Base-by-base conservation (phyloP, 2,888 invertebrate species). In the Thymelicus sylvestris region DNA sequence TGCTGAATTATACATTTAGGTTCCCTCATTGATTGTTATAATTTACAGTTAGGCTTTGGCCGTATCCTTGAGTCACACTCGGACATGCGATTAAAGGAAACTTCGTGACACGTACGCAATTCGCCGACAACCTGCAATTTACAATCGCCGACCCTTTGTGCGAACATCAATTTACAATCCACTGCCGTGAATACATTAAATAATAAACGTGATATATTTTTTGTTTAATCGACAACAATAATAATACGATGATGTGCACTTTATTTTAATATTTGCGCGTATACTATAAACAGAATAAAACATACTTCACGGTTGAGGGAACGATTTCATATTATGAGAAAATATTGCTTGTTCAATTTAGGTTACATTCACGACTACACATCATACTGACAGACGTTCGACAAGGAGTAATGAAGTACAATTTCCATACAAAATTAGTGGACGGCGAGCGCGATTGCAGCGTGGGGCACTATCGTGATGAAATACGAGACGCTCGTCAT, bases 131-230 rank as follows among this genome's bases (percentile, higher is more conserved):
- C 80, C 76, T 79, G 78, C 83, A 88, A 90, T 91, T 70, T 86
- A 88, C 83, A 82, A 82, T 83, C 83, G 80, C 78, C 80, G 81
- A 79, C 77, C 82, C 86, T 89, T 88, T 88, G 84, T 85, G 80
- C 77, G 75, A 85, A 83, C 83, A 85, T 82, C 80, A 87, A 85
- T 86, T 87, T 85, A 84, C 57, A 57, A 57, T 67, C 8, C 31
- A 41, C 62, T 24, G 48, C 12, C 48, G 63, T 47, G 68, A 68
- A 64, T 38, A 67, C 39, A 31, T 55, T 55, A 50, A 62, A 55
- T 50, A 7, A 6, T 19, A 57, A 19, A 57, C 57, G 57, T 57
- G 31, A 39, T 15, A 60, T 60, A 10, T 60, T 60, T 60, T 31
- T 59, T 55, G 24, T 24, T 57, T 38, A 57, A 60, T 60, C 10